Evolutionary conservation across 2,113 vertebrate species (phyloP).

Genomic region (Odontophorus gujanensis): DNA sequence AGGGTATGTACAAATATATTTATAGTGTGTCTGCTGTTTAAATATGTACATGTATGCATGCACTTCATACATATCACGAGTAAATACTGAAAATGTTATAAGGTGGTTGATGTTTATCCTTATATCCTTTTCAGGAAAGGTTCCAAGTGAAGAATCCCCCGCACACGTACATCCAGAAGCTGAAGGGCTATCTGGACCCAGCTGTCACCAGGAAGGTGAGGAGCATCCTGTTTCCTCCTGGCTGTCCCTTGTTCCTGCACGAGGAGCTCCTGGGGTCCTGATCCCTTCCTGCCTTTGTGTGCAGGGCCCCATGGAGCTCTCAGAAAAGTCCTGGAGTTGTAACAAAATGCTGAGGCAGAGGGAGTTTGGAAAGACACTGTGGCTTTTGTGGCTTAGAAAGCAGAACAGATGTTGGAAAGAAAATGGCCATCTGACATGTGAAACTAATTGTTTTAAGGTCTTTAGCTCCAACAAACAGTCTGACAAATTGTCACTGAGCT

Average conservation of each 20-base stretch:
- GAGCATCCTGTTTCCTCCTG: not conserved
- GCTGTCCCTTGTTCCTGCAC: not conserved
- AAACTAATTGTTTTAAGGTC: not conserved
- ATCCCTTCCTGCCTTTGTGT: slow-evolving; percentile 46
- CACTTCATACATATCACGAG: not conserved
- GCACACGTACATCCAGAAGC: slow-evolving; percentile 94
- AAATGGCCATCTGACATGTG: not conserved
- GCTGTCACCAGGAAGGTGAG: slow-evolving; percentile 97
- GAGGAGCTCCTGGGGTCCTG: not conserved
- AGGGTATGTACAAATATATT: not conserved
- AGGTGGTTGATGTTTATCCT: slow-evolving; percentile 6
- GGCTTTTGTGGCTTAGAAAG: not conserved
- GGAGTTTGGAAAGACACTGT: not conserved
- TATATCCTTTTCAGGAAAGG: slow-evolving; percentile 83
- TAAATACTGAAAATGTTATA: not conserved
- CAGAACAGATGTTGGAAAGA: not conserved
- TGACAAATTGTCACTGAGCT: not conserved
- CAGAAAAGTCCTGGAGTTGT: not conserved
- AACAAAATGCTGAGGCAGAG: not conserved
- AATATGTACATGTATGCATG: rapidly evolving
- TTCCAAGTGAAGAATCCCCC: slow-evolving; percentile 99
- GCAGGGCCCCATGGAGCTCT: not conserved
- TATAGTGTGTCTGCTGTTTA: rapidly evolving
- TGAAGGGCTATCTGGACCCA: slow-evolving; percentile 95
- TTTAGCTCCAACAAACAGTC: rapidly evolving